Base-by-base conservation (phyloP, 2,113 vertebrate species). In the Clarias macrocephalus region DNA sequence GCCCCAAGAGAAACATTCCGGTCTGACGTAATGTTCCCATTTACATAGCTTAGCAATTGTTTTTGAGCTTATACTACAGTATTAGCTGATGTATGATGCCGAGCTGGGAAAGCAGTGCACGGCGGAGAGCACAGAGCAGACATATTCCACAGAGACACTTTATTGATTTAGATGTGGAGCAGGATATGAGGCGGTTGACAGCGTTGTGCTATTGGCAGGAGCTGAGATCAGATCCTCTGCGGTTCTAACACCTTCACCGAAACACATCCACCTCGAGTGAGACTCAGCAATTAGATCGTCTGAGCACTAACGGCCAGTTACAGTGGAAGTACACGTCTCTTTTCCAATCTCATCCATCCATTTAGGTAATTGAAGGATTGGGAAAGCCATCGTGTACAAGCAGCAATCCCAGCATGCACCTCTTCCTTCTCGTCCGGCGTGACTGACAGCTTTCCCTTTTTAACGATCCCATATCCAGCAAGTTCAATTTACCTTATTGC, bases 301-400 rank as follows among this genome's bases (percentile, higher is more conserved):
- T 88, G 88, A 90, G 86, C 52, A 65, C 88, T 91, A 89, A 86
- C 87, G 92, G 85, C 68, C 77, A 88, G 90, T 82, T 85, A 88
- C 88, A 86, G 93, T 59, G 80, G 87, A 88, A 83, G 82, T 85
- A 57, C 10, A 13, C 0, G 30, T 88, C 91, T 83, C 85, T 83
- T 87, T 65, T 62, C 86, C 89, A 82, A 89, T 92, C 89, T 92
- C 56, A 5, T 88, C 88, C 54, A 11, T 88, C 88, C 92, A 93
- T 93, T 94, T 94, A 92, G 88, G 90, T 94, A 93, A 95, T 92
- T 93, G 91, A 93, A 93, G 90, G 89, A 93, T 86, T 77, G 84
- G 89, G 88, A 89, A 91, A 91, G 92, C 90, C 83, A 72, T 89
- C 87, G 59, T 48, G 68, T 90, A 91, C 91, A 66, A 87, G 91